phyloP scores from a whole-genome alignment of 2,797 vertebrate genomes.

The Diplodus puntazzo region DNA sequence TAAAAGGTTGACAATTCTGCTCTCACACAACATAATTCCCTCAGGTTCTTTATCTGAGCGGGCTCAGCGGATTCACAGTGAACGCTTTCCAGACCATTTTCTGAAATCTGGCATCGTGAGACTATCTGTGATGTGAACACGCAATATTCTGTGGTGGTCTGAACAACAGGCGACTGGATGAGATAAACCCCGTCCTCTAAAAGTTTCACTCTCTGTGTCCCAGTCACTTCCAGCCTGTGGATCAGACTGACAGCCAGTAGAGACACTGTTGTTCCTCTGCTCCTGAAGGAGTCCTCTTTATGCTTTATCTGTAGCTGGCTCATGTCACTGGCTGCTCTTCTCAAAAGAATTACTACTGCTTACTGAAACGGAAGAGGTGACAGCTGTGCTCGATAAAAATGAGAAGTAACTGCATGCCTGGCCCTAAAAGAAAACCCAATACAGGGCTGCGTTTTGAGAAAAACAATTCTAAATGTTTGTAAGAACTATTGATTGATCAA shows the following conservation, averaged over 20 bases:
- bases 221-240: not conserved
- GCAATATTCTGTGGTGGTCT: not conserved
- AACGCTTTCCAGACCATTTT: not conserved
- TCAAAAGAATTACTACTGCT: not conserved
- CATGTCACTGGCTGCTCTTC: not conserved
- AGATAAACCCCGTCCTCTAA: not conserved
- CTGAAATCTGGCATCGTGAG: not conserved
- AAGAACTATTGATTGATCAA: not conserved
- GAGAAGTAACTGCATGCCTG: not conserved
- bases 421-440: not conserved
- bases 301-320: conserved; percentile 12
- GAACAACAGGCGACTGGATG: not conserved
- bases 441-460: not conserved
- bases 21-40: not conserved
- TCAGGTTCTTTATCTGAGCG: not conserved
- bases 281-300: not conserved
- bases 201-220: not conserved
- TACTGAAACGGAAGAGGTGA: not conserved
- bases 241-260: not conserved
- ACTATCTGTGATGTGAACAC: not conserved
- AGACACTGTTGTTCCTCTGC: not conserved
- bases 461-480: not conserved
- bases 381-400: not conserved
- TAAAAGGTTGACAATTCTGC: not conserved
- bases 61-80: not conserved